Evolutionary conservation across 2,888 invertebrate genomes (phyloP).

Genomic region (Hirtodrosophila duncani): DNA sequence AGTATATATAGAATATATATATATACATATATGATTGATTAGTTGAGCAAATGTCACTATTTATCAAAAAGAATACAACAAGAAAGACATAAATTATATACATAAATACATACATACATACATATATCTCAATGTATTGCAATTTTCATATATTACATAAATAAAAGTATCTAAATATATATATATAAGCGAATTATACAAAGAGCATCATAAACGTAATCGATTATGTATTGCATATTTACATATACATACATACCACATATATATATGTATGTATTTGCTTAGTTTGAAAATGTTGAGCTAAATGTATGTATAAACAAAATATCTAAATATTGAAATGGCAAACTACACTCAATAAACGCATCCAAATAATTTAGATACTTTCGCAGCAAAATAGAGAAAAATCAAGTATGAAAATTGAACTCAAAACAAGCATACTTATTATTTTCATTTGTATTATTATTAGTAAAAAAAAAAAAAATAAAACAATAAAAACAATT

Average conservation of each 20-base stretch:
- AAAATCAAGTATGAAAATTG: slow-evolving; percentile 5
- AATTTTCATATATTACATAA: slow-evolving; percentile 32
- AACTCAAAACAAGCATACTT: slow-evolving; percentile 17
- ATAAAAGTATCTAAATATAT: slow-evolving; percentile 34
- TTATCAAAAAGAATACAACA: slow-evolving; percentile 50
- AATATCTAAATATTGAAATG: slow-evolving; percentile 36
- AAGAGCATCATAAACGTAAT: slow-evolving; percentile 9
- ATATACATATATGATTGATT: slow-evolving; percentile 60
- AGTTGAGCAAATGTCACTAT: slow-evolving; percentile 69
- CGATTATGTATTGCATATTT: slow-evolving; percentile 25
- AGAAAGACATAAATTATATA: slow-evolving; percentile 54
- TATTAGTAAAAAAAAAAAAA: slow-evolving; percentile 52
- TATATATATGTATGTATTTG: slow-evolving; percentile 32
- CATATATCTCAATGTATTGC: slow-evolving; percentile 46
- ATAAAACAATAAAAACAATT: too few species aligned
- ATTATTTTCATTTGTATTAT: slow-evolving; percentile 54
- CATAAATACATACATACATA: slow-evolving; percentile 25
- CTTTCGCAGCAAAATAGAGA: slow-evolving; percentile 28
- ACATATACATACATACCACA: slow-evolving; percentile 32
- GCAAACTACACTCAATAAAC: slow-evolving; percentile 9
- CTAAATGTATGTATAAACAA: slow-evolving; percentile 10
- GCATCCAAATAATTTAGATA: slow-evolving; percentile 33
- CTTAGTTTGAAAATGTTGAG: slow-evolving; percentile 43
- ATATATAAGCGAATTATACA: slow-evolving; percentile 50
- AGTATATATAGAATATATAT: slow-evolving; percentile 45